phyloP scores from a whole-genome alignment of 1,140 invertebrate genomes.

The Brachionus manjavacas region DNA sequence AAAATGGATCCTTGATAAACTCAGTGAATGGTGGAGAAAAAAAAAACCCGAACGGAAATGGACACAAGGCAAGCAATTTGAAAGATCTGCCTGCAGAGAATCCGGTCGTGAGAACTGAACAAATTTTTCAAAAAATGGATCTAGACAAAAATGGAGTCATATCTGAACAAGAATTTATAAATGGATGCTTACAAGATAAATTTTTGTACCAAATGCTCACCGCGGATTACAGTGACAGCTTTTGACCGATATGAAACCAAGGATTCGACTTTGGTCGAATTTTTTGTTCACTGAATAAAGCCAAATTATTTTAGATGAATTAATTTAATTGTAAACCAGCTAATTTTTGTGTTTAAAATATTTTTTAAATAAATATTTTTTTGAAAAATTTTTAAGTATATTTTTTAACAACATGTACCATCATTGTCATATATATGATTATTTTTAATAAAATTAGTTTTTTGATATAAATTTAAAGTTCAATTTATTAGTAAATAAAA shows the following conservation, averaged over 20 bases:
- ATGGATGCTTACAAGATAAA: conserved; percentile 95
- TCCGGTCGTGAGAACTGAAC: conserved; percentile 92
- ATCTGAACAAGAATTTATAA: conserved; percentile 96
- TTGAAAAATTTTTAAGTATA: too few species aligned
- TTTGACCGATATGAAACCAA: not conserved
- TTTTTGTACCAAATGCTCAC: conserved; percentile 85
- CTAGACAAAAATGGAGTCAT: conserved; percentile 95
- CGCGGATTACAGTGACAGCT: conserved; percentile 43
- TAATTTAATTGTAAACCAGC: not conserved
- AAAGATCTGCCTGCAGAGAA: conserved; percentile 45
- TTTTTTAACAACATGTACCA: too few species aligned
- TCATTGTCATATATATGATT: too few species aligned
- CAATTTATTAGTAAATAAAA: too few species aligned
- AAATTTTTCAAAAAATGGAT: conserved; percentile 99
- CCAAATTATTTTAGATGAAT: not conserved
- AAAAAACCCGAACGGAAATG: conserved; percentile 9
- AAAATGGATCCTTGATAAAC: not conserved
- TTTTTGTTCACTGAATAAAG: not conserved
- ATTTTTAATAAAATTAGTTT: too few species aligned
- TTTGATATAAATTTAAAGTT: too few species aligned
- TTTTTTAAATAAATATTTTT: not conserved
- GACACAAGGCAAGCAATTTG: conserved; percentile 40
- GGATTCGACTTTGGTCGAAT: conserved; percentile 4
- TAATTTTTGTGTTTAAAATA: not conserved
- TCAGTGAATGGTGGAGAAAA: not conserved